A percentile compares a stretch with the other conserved stretches of the same genome.
Conservation (phyloP, 2,888 invertebrate species). For the Ypsolopha sequella region DNA sequence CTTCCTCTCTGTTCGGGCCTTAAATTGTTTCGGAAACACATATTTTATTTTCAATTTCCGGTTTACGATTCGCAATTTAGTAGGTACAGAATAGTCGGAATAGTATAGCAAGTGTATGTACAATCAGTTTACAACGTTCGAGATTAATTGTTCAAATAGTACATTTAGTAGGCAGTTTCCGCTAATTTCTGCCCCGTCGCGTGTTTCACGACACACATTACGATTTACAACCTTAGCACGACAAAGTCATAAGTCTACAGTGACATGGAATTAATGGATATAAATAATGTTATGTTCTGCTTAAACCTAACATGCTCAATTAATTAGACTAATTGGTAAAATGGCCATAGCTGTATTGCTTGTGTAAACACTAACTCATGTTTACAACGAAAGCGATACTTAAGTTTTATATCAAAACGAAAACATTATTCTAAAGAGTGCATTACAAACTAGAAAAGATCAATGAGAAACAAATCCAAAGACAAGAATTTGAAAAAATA, state of each 20-base stretch:
- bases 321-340: no score
- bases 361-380: no score
- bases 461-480: no score
- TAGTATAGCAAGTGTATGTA: not conserved
- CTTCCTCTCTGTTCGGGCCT: not conserved
- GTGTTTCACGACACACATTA: constrained; percentile 2
- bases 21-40: not conserved
- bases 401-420: no score
- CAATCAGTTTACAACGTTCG: not conserved
- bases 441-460: no score
- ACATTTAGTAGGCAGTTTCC: not conserved
- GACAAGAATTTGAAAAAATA: no score
- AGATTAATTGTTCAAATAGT: not conserved
- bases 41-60: not conserved
- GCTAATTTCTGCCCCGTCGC: constrained; percentile 1
- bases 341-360: no score
- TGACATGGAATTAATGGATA: no score
- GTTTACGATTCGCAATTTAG: not conserved
- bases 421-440: no score
- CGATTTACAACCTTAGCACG: not conserved
- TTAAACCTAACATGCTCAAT: no score
- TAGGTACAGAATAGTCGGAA: not conserved
- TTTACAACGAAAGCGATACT: no score
- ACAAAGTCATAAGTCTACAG: not conserved
- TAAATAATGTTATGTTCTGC: no score